Base-by-base conservation (phyloP, 1,140 invertebrate genomes). In the Lasioglossum albipes region DNA sequence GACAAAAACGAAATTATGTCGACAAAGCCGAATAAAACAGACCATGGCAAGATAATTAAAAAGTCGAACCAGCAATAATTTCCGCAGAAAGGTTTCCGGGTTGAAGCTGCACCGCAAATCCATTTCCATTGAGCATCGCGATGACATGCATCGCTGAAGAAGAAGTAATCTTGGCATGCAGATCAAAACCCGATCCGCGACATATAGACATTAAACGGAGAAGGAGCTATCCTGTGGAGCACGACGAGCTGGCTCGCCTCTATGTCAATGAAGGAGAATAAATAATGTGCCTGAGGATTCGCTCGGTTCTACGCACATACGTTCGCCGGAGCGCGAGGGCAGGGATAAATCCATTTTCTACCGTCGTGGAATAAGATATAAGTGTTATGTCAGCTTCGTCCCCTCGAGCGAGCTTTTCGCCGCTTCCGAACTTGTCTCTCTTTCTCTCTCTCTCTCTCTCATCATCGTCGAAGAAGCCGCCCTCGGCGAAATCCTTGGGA, bases 281-380 rank as follows among this genome's bases (percentile, higher is more conserved):
- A 92, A 90, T 91, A 90, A 91, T 89, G 81, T 89, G 81, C 68
- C 41, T 42, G 83, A 76, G 54, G 65, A 68, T 83, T 81, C 59
- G 74, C 74, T 64, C 41, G 82, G 54, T 83, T 73, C 73, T 65
- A 74, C 64, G 68, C 61, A 64, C 65, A 57, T 80, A 83, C n/a
- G n/a, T 79, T 61, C 67, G 36, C 31, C 36, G 76, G 79, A 59
- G 80, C 71, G 76, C 68, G 67, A 79, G 82, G 82, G 81, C 85
- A 84, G 73, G 81, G 86, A 92, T 91, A 92, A 91, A 92, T 92
- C 88, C 91, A 92, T 92, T 91, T 90, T 87, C 84, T 89, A 87
- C 88, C 89, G 73, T 75, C 67, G 78, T 64, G 82, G 87, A 90
- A 91, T 91, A 91, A 88, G 84, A 86, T 91, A 92, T 90, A 90